Evolutionary conservation across 2,888 invertebrate species (phyloP).

Genomic region (Mythimna loreyi): DNA sequence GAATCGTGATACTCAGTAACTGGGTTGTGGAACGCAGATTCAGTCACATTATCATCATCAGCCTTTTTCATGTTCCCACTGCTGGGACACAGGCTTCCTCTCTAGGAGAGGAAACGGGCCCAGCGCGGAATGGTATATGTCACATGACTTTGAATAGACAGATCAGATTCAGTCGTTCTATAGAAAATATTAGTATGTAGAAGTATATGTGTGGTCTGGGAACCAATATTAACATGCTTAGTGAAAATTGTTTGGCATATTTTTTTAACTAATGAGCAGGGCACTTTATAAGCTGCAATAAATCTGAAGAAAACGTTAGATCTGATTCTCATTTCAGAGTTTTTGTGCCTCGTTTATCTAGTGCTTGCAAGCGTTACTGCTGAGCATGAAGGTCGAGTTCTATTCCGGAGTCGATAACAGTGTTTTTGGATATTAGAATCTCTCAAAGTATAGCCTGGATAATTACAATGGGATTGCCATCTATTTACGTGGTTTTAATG

Average conservation of each 20-base stretch:
- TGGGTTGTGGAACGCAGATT: no score
- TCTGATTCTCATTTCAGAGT: not conserved
- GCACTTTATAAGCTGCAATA: not conserved
- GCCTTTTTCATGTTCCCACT: no score
- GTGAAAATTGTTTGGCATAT: not conserved
- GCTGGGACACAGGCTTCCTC: no score
- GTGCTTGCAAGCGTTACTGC: not conserved
- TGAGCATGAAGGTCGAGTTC: not conserved
- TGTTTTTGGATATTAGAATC: not conserved
- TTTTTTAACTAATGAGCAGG: not conserved
- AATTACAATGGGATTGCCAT: not conserved
- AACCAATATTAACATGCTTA: not conserved
- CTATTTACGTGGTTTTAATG: no score
- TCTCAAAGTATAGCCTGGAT: not conserved
- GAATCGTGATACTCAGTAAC: no score
- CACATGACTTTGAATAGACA: no score
- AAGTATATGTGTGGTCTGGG: not conserved
- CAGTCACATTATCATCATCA: no score
- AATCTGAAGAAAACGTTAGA: not conserved
- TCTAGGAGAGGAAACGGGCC: no score
- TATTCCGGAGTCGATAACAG: not conserved
- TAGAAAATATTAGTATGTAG: not conserved
- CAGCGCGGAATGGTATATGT: no score
- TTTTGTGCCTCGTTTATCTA: not conserved
- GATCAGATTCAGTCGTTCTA: not conserved